Evolutionary conservation across 1,140 invertebrate species (phyloP), one percentile per base, ranked within the genome.

Genomic region (Drosophila eugracilis): DNA sequence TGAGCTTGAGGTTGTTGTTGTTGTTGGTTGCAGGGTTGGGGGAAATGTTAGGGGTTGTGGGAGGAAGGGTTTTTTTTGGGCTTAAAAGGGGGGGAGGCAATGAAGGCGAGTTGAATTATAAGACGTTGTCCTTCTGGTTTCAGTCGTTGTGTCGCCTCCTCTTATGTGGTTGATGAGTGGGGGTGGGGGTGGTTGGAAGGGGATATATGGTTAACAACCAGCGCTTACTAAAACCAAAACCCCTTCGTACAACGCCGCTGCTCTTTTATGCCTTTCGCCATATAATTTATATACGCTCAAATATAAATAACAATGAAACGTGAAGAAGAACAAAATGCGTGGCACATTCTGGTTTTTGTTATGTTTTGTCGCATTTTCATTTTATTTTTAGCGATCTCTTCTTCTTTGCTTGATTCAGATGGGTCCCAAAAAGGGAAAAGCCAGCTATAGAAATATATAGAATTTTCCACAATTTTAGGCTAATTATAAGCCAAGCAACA

Each of bases 261-360:
- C 74, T 66, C 69, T 83, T 81, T 83, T 83, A 78, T 83, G 79
- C 75, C 50, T 50, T 52, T 42, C 41, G 74, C 78, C 67, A 78
- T 73, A 81, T 77, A 81, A 81, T 54, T 83, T 65, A 69, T 83
- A 78, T 65, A 52, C 47, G 57, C 63, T 62, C 78, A 70, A 59
- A 77, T 49, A 75, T 74, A 75, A 66, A 75, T 74, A 75, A 75
- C 70, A 66, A 75, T 75, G 70, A 55, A 74, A 65, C 75, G 34
- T n/a, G n/a, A n/a, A 41, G 42, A 49, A 49, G 41, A 42, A 47
- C 42, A 32, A 69, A 78, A 75, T 75, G 55, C 62, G 62, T 52
- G 21, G 62, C 75, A 77, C 44, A 66, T 67, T 78, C 50, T 57
- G 58, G 17, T 41, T 47, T 44, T 45, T 59, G 65, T 47, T 44